phyloP scores from a whole-genome alignment of 2,113 vertebrate genomes.

The Pseudorectes ferrugineus region DNA sequence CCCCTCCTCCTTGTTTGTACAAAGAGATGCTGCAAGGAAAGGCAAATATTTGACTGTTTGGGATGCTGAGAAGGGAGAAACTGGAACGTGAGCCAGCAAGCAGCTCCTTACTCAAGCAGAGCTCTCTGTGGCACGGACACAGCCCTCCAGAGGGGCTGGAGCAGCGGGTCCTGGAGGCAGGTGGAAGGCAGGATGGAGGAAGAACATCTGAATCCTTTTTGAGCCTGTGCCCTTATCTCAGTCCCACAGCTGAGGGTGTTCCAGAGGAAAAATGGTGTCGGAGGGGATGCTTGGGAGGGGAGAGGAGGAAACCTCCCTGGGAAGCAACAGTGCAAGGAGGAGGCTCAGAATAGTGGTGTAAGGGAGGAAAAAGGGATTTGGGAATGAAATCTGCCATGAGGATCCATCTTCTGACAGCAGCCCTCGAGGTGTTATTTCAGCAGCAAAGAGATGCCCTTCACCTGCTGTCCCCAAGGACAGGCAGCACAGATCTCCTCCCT shows the following conservation, averaged over 20 bases:
- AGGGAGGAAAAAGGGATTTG: background rate
- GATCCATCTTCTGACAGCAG: background rate
- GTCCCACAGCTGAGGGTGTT: background rate
- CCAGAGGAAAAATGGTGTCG: background rate
- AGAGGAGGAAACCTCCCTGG: background rate
- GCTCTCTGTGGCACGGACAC: background rate
- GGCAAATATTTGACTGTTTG: background rate
- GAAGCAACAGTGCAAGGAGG: fast-evolving
- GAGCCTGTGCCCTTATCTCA: background rate
- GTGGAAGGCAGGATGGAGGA: background rate
- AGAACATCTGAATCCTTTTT: background rate
- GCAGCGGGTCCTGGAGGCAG: background rate
- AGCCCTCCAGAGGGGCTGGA: background rate
- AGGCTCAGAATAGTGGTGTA: background rate
- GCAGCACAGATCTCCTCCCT: background rate
- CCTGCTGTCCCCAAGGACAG: background rate
- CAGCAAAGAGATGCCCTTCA: background rate
- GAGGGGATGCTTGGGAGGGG: background rate
- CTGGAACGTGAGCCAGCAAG: background rate
- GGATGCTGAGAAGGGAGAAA: background rate
- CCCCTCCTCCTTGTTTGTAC: background rate
- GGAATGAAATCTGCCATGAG: background rate
- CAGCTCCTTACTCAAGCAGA: background rate
- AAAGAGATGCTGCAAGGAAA: background rate
- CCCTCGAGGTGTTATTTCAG: background rate